phyloP scores from a whole-genome alignment of 2,113 vertebrate species.

The Sander lucioperca region DNA sequence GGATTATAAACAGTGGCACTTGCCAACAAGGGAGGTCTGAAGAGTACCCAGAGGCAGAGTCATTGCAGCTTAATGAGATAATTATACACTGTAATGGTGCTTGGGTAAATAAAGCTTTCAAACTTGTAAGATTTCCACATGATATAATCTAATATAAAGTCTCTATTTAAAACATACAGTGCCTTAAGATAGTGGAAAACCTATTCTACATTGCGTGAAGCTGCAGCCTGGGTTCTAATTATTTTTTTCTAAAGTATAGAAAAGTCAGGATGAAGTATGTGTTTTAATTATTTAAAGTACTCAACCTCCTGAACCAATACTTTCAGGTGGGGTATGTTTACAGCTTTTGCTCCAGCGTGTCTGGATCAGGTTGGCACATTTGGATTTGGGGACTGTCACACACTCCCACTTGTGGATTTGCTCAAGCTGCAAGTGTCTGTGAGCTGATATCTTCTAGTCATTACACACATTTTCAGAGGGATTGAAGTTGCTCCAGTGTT shows the following conservation, averaged over 20 bases:
- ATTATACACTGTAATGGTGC: slow-evolving; percentile 12
- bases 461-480: slow-evolving; percentile 14
- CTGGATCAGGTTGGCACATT: slow-evolving; percentile 17
- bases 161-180: neutral
- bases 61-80: slow-evolving; percentile 31
- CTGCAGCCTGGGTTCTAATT: neutral
- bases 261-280: neutral
- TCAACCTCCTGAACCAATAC: neutral
- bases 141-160: neutral
- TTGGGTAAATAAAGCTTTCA: slow-evolving; percentile 41
- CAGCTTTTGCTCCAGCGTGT: neutral
- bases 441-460: slow-evolving; percentile 21
- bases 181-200: neutral
- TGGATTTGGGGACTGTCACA: slow-evolving; percentile 29
- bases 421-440: slow-evolving; percentile 4
- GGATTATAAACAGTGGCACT: slow-evolving; percentile 20
- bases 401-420: slow-evolving; percentile 15
- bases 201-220: neutral
- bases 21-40: slow-evolving; percentile 24
- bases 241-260: neutral
- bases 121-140: slow-evolving; percentile 21
- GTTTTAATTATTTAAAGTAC: neutral
- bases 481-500: neutral
- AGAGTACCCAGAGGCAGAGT: slow-evolving; percentile 32
- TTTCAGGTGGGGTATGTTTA: neutral